Conservation (phyloP, 2,888 invertebrate species). For the Leucoma salicis region DNA sequence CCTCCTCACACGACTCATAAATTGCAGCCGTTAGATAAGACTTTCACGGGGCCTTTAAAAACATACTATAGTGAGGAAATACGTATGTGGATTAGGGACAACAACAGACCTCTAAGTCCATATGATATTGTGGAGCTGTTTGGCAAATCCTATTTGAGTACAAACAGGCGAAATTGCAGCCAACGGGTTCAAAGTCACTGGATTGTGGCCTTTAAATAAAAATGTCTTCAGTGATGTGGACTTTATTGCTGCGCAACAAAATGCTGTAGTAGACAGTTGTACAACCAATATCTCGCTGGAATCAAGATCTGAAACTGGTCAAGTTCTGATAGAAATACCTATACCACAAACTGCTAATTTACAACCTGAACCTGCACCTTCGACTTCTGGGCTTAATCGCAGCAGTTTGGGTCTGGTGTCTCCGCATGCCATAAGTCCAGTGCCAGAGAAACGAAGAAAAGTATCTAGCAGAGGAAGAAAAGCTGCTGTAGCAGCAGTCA, state of each 20-base stretch:
- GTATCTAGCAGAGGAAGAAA: slow-evolving; percentile 3
- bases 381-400: slow-evolving; percentile 1
- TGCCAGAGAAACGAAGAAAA: slow-evolving; percentile 6
- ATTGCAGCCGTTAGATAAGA: slow-evolving; percentile 30
- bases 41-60: slow-evolving; percentile 48
- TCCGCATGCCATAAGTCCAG: slow-evolving; percentile 6
- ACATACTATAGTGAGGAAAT: slow-evolving; percentile 43
- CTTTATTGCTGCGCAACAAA: slow-evolving; percentile 26
- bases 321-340: neutral
- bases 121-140: slow-evolving; percentile 35
- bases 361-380: neutral
- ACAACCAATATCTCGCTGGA: slow-evolving; percentile 3
- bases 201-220: slow-evolving; percentile 20
- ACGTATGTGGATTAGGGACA: slow-evolving; percentile 3
- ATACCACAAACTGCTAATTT: neutral
- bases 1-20: slow-evolving; percentile 43
- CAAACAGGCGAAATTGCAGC: slow-evolving; percentile 16
- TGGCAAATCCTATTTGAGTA: slow-evolving; percentile 13
- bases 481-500: slow-evolving; percentile 12
- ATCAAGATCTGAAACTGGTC: neutral
- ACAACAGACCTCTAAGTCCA: slow-evolving; percentile 7
- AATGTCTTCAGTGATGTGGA: slow-evolving; percentile 22
- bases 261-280: slow-evolving; percentile 25
- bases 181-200: slow-evolving; percentile 14
- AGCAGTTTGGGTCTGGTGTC: slow-evolving; percentile 3